phyloP scores from a whole-genome alignment of 2,113 vertebrate genomes.

The Tachysurus fulvidraco region DNA sequence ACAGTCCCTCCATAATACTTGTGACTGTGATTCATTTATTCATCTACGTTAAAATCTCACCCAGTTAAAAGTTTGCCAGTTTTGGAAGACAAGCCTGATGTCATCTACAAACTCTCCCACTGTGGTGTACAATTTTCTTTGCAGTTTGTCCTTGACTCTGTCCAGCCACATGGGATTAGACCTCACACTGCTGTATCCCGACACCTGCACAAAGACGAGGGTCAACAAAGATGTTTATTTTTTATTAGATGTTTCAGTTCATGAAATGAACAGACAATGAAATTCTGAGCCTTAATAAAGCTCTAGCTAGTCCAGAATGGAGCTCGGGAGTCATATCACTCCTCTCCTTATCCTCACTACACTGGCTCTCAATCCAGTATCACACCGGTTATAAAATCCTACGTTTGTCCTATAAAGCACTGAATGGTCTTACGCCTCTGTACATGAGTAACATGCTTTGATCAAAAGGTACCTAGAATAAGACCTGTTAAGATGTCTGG shows the following conservation, averaged over 20 bases:
- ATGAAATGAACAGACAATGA: neutral
- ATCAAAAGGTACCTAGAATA: too few relatives aligned
- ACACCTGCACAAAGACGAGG: slow-evolving; percentile 45
- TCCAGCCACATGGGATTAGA: slow-evolving; percentile 64
- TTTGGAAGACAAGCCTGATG: slow-evolving; percentile 65
- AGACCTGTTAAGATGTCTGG: too few relatives aligned
- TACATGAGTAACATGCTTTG: too few relatives aligned
- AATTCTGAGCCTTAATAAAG: too few relatives aligned
- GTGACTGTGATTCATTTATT: neutral
- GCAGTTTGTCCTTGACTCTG: slow-evolving; percentile 59
- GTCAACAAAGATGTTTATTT: neutral
- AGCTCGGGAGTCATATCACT: too few relatives aligned
- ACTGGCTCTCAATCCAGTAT: too few relatives aligned
- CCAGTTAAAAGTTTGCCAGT: slow-evolving; percentile 60
- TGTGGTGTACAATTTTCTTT: slow-evolving; percentile 49
- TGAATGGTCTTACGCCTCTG: too few relatives aligned
- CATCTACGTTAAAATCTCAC: slow-evolving; percentile 54
- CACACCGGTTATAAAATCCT: too few relatives aligned
- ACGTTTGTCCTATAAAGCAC: too few relatives aligned
- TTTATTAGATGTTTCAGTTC: neutral
- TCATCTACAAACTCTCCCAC: slow-evolving; percentile 65
- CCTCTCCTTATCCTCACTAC: too few relatives aligned
- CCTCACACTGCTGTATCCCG: slow-evolving; percentile 48
- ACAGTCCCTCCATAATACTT: neutral
- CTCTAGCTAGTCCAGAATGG: too few relatives aligned